Evolutionary conservation across 1,140 invertebrate genomes (phyloP).

Genomic region (Plodia interpunctella): DNA sequence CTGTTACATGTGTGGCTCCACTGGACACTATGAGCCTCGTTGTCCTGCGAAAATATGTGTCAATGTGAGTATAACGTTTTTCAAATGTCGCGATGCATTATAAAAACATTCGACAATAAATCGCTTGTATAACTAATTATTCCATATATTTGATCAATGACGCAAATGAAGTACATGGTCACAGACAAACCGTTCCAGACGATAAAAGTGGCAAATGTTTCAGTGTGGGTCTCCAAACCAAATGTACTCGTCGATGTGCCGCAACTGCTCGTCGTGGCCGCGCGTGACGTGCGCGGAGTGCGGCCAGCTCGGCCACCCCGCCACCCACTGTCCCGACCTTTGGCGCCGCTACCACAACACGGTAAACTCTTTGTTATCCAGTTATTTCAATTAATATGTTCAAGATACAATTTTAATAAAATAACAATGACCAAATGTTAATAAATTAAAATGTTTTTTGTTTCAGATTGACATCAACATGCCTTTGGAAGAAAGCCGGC

Average conservation of each 20-base stretch:
- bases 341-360: conserved; percentile 84
- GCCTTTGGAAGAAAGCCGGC: conserved; percentile 48
- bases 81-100: too few relatives aligned
- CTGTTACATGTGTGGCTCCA: conserved; percentile 80
- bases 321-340: conserved; percentile 80
- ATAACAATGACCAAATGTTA: neutral
- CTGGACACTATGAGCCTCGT: conserved; percentile 79
- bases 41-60: conserved; percentile 82
- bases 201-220: too few relatives aligned
- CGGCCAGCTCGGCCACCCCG: conserved; percentile 77
- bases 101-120: too few relatives aligned
- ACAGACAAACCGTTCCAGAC: too few relatives aligned
- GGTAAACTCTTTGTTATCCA: too few relatives aligned
- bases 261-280: conserved; percentile 78
- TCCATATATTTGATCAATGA: too few relatives aligned
- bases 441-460: conserved; percentile 8
- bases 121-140: too few relatives aligned
- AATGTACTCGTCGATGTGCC: conserved; percentile 76
- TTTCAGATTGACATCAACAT: conserved; percentile 61
- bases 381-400: neutral
- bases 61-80: conserved; percentile 73
- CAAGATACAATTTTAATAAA: too few relatives aligned
- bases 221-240: conserved; percentile 81
- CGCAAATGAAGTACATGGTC: too few relatives aligned
- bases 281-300: conserved; percentile 78